phyloP scores from a whole-genome alignment of 1,140 invertebrate genomes.

The Anoplolepis gracilipes region DNA sequence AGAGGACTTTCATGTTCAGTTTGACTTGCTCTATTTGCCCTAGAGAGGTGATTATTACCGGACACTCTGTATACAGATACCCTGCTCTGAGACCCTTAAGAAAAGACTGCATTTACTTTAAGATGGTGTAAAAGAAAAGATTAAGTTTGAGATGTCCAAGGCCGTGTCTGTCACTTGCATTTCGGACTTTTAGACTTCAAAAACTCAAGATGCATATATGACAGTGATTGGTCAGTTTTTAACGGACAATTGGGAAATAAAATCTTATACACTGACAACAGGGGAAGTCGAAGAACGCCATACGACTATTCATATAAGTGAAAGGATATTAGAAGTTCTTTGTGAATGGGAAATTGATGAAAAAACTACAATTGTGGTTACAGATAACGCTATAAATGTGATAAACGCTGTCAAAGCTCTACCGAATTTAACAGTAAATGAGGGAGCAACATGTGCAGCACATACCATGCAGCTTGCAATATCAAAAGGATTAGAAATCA shows the following conservation, averaged over 20 bases:
- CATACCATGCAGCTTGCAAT: neutral
- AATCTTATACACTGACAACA: neutral
- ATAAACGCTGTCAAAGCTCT: neutral
- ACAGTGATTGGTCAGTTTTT: neutral
- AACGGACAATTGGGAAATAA: neutral
- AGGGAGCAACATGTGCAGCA: slow-evolving; percentile 1
- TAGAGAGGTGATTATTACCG: no score
- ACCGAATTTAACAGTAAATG: neutral
- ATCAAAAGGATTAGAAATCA: neutral
- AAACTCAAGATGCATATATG: neutral
- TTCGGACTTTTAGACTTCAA: neutral
- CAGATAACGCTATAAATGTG: neutral
- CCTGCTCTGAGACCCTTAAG: no score
- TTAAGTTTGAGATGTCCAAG: neutral
- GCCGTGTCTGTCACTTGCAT: neutral
- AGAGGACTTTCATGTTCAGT: no score
- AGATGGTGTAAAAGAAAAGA: neutral
- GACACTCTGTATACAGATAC: no score
- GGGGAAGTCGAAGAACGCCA: neutral
- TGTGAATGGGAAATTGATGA: neutral
- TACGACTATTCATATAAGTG: neutral
- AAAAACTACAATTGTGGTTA: neutral
- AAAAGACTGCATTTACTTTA: neutral
- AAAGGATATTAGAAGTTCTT: neutral
- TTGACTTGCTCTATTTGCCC: no score